Evolutionary conservation across 2,113 vertebrate species (phyloP), one percentile per base, ranked within the genome.

Genomic region (Phaetusa simplex): DNA sequence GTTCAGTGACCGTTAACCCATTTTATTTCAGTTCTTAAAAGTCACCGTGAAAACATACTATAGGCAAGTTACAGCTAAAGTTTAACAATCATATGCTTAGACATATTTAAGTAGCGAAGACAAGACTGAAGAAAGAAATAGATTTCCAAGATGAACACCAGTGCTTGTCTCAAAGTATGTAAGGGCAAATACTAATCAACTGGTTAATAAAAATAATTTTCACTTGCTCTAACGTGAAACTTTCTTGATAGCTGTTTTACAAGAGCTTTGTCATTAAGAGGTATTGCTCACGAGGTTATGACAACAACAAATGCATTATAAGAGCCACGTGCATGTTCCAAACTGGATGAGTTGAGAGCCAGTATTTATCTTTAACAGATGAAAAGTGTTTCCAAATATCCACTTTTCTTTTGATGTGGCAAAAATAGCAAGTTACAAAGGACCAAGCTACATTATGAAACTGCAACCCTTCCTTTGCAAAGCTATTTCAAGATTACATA

Each of bases 261-360:
- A 90, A 34, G 71, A 80, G 40, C 62, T 55, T 27, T 69, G 32
- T 23, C 32, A 32, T 23, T 47, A 83, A 55, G 17, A 70, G 16
- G 7, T 9, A 43, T 1, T 20, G 38, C 32, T 17, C 36, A 76
- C 26, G 29, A 55, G 40, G 13, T 4, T 6, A 32, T 8, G 6
- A 49, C 32, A 61, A 58, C 19, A 66, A 58, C 21, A 73, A 76
- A 83, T 12, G 10, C 8, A 30, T 1, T 55, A 0, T 12, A 50
- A 90, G 19, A 64, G 32, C 20, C 38, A 45, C 6, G 9, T 17
- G 20, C 23, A 22, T 0, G 0, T 5, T n/a, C 5, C 66, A 71
- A 36, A 27, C 5, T 38, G 14, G 22, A 23, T 34, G 64, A 73
- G 47, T 5, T 80, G 64, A 71, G 13, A 55, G n/a, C 27, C 29